Evolutionary conservation across 2,113 vertebrate species (phyloP).

Genomic region (Chinchilla lanigera): DNA sequence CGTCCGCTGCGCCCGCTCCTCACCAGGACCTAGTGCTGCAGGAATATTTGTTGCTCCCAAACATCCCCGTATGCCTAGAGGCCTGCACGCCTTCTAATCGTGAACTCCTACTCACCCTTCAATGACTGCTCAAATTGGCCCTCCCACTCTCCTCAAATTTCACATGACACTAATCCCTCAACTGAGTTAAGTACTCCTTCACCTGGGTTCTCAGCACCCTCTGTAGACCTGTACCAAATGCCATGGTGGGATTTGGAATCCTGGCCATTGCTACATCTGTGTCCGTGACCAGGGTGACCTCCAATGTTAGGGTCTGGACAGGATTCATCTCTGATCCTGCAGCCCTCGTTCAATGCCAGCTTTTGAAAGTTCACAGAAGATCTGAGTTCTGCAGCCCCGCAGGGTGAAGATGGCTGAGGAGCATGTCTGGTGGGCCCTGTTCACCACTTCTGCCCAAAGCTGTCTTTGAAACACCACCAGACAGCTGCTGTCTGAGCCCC

Average conservation of each 20-base stretch:
- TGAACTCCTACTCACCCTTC: neutral
- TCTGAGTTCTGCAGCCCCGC: neutral
- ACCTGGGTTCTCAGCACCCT: neutral
- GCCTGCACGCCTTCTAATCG: rapidly evolving
- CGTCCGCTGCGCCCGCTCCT: neutral
- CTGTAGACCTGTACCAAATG: rapidly evolving
- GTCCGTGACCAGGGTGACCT: neutral
- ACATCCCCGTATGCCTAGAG: neutral
- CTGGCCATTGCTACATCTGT: rapidly evolving
- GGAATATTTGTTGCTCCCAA: neutral
- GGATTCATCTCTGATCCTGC: neutral
- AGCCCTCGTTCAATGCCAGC: neutral
- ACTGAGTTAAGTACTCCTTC: neutral
- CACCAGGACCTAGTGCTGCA: neutral
- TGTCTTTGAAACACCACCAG: neutral
- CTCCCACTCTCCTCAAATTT: neutral
- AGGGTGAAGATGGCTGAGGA: neutral
- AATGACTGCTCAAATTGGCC: neutral
- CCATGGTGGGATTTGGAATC: neutral
- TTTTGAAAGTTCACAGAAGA: neutral
- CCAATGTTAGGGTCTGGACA: neutral
- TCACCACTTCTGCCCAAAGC: neutral
- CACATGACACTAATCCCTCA: neutral
- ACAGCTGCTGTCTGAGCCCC: neutral
- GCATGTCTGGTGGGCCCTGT: rapidly evolving